Percentiles rank a stretch among this genome's conserved stretches.
Conservation (phyloP, 2,888 invertebrate genomes). For the Nipponacmea schrenckii region DNA sequence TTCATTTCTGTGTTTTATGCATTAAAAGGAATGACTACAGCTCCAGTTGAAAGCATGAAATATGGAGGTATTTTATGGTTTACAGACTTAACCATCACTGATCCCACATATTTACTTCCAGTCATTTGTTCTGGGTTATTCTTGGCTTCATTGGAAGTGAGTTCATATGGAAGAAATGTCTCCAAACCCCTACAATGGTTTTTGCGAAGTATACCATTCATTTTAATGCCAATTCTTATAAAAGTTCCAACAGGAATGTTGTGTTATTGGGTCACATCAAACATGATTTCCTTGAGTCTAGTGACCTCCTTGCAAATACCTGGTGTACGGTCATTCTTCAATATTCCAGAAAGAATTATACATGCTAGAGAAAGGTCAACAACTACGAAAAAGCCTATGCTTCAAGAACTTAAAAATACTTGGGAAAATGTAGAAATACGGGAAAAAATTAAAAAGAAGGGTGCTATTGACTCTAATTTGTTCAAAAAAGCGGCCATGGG, state of each 20-base stretch:
- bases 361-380: too few species aligned
- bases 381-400: conserved; percentile 26
- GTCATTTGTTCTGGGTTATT: conserved; percentile 85
- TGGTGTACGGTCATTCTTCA: too few species aligned
- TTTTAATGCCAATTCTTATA: conserved; percentile 85
- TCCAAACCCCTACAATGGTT: conserved; percentile 76
- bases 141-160: conserved; percentile 83
- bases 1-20: conserved; percentile 93
- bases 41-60: conserved; percentile 89
- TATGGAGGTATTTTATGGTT: conserved; percentile 94
- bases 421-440: too few species aligned
- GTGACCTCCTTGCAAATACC: too few species aligned
- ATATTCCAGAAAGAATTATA: too few species aligned
- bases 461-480: too few species aligned
- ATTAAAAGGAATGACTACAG: conserved; percentile 86
- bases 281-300: too few species aligned
- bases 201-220: conserved; percentile 80
- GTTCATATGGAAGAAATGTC: conserved; percentile 76
- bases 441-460: too few species aligned
- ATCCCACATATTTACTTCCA: conserved; percentile 89
- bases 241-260: conserved; percentile 78
- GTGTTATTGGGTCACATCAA: too few species aligned
- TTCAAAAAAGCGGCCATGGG: too few species aligned
- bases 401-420: too few species aligned
- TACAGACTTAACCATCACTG: conserved; percentile 87